Percentiles rank a stretch among this genome's conserved stretches.
Evolutionary conservation across 2,797 vertebrate genomes (phyloP).

Genomic region (Leucoraja ocellata): DNA sequence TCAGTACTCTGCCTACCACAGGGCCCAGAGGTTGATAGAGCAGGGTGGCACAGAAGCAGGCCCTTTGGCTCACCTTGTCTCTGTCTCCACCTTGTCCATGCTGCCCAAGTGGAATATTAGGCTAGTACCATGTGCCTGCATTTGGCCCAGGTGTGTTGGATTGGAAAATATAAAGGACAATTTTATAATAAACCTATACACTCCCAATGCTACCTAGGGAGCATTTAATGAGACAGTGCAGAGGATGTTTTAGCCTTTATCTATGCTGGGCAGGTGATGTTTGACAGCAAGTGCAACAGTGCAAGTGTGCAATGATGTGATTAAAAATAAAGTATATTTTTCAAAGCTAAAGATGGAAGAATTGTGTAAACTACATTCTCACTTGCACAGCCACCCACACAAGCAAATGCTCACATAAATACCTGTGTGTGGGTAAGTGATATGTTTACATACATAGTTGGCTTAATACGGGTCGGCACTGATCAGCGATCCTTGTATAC

Average conservation of each 20-base stretch:
- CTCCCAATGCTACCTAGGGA: background rate
- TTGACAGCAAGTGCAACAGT: background rate
- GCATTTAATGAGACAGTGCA: background rate
- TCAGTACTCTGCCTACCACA: background rate
- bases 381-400: background rate
- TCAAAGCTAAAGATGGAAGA: no score
- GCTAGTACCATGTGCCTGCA: background rate
- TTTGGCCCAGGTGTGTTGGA: background rate
- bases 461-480: no score
- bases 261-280: background rate
- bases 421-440: no score
- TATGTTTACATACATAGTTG: no score
- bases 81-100: no score
- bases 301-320: no score
- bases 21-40: no score
- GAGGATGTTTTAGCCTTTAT: background rate
- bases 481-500: no score
- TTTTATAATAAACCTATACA: background rate
- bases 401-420: background rate
- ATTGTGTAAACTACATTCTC: no score
- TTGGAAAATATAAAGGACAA: background rate
- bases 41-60: no score
- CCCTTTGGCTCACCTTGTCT: no score
- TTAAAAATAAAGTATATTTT: background rate
- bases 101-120: no score